Evolutionary conservation across 2,888 invertebrate genomes (phyloP), one percentile per base, ranked within the genome.

Genomic region (Campoplex capitator): DNA sequence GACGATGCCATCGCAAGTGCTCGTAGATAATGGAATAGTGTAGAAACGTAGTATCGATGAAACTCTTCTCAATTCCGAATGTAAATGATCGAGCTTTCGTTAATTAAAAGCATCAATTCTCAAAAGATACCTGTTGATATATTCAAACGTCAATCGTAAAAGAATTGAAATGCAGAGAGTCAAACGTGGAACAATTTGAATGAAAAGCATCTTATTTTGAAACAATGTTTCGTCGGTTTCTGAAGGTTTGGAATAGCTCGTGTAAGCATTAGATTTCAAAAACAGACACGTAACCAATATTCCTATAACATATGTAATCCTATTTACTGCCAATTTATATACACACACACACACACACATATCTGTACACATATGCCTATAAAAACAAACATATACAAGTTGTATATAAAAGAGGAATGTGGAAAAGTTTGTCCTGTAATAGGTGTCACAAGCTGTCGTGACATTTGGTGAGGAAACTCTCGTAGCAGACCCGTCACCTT

Each of bases 361-460:
- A 62, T 62, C 32, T 45, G 65, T 28, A 42, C n/a, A 48, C 45
- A 16, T 65, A 48, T 77, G 48, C 48, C n/a, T 77, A 42, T 68
- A 28, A 11, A 7, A 4, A 18, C 18, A 56, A 16, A 48, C 51
- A 38, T 65, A 58, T 38, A 38, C 38, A 38, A 3, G 38, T 28
- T 28, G 51, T 68, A 68, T 71, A 18, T 56, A 71, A 62, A 67
- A 68, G 78, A 84, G 76, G 68, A 85, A 82, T 78, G 76, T 70
- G 75, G 71, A 83, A 84, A 88, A 86, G 86, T 84, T 86, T 77
- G 56, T 83, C 45, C 51, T 48, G 85, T 82, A 85, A 84, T 88
- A 80, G 80, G 79, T 78, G 80, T 76, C 83, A 74, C 86, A 85
- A 85, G 85, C 86, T 88, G 84, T 88, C 84, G 84, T 86, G 84